Evolutionary conservation across 2,113 vertebrate genomes (phyloP).

Genomic region (Sminthopsis crassicaudata): DNA sequence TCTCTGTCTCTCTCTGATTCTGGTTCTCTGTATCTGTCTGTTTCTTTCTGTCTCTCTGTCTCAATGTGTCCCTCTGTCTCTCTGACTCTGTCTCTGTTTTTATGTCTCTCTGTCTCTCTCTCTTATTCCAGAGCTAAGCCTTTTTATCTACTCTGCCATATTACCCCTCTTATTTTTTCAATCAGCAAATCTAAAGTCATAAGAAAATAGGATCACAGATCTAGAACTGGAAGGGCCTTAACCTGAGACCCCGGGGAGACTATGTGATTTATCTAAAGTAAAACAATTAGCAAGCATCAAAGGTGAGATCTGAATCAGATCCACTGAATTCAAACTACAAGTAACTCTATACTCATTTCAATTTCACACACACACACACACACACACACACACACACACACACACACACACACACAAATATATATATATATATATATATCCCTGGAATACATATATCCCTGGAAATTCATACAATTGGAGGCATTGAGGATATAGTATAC

Average conservation of each 20-base stretch:
- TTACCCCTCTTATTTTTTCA: neutral
- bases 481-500: neutral
- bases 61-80: neutral
- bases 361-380: too few relatives aligned
- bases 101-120: neutral
- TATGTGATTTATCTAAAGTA: neutral
- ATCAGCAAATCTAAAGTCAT: neutral
- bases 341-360: neutral
- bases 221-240: neutral
- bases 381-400: too few relatives aligned
- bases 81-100: neutral
- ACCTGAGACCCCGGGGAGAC: neutral
- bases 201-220: neutral
- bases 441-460: neutral
- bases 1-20: neutral
- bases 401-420: too few relatives aligned
- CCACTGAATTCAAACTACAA: neutral
- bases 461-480: neutral
- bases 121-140: neutral
- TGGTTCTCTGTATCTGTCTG: neutral
- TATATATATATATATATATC: fast-evolving
- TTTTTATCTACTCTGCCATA: neutral
- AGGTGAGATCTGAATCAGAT: neutral
- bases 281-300: neutral
- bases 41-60: neutral